phyloP scores from a whole-genome alignment of 2,888 invertebrate species.

The Corbicula japonica region DNA sequence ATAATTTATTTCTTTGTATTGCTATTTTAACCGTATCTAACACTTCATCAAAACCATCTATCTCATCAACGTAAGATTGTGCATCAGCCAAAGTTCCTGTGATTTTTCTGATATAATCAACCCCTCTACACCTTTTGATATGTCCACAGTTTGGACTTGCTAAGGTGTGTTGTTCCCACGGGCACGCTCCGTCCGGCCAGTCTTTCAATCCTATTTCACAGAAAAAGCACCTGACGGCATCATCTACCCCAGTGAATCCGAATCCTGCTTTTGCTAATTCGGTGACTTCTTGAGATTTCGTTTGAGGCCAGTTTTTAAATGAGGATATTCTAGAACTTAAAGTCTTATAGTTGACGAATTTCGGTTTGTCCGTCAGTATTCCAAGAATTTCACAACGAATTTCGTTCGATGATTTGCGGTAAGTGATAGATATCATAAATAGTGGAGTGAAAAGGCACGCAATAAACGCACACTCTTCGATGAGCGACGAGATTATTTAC shows the following conservation, averaged over 20 bases:
- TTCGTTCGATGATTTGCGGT: too few species aligned
- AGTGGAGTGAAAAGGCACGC: too few species aligned
- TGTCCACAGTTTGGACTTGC: conserved; percentile 22
- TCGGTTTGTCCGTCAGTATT: not conserved
- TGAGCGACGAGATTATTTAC: too few species aligned
- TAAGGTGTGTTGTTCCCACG: conserved; percentile 23
- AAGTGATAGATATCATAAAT: too few species aligned
- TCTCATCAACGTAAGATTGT: not conserved
- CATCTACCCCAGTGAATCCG: conserved; percentile 1
- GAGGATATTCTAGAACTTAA: not conserved
- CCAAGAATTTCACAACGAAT: conserved; percentile 4
- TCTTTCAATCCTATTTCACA: conserved; percentile 9
- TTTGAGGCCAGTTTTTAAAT: conserved; percentile 5
- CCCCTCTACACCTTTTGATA: conserved; percentile 5
- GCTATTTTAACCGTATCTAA: conserved; percentile 10
- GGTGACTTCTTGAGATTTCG: not conserved
- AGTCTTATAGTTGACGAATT: not conserved
- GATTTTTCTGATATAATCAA: not conserved
- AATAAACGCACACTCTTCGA: too few species aligned
- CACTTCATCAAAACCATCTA: conserved; percentile 4
- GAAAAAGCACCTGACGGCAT: conserved; percentile 9
- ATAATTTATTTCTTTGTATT: conserved; percentile 6
- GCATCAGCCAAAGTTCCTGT: not conserved
- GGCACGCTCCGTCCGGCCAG: conserved; percentile 8
- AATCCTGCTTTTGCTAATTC: conserved; percentile 22